Evolutionary conservation across 1,140 invertebrate genomes (phyloP).

Genomic region (Venustaconcha ellipsiformis): DNA sequence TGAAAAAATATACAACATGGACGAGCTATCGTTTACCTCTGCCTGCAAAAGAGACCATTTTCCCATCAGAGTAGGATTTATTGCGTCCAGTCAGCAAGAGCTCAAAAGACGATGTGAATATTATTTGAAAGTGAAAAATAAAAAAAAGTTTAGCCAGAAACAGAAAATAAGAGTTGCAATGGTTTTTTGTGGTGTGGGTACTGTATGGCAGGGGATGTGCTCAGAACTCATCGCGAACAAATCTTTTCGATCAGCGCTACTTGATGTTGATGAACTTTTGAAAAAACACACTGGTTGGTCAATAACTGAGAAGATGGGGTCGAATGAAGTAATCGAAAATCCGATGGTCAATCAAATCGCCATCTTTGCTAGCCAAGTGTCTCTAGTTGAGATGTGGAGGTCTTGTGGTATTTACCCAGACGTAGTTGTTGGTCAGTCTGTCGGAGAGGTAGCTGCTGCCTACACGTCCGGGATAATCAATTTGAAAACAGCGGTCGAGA

Average conservation of each 20-base stretch:
- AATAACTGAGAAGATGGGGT: constrained; percentile 24
- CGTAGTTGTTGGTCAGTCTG: constrained; percentile 51
- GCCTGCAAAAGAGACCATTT: constrained; percentile 11
- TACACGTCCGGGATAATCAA: constrained; percentile 39
- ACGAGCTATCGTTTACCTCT: constrained; percentile 1
- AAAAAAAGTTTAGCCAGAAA: background rate
- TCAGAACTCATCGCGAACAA: constrained; percentile 27
- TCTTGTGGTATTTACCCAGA: constrained; percentile 39
- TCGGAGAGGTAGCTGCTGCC: constrained; percentile 55
- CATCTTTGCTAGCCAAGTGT: constrained; percentile 53
- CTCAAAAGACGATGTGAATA: background rate
- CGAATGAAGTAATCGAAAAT: constrained; percentile 28
- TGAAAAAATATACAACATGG: background rate
- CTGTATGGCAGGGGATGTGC: constrained; percentile 47
- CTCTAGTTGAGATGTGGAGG: constrained; percentile 36
- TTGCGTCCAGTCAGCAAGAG: constrained; percentile 13
- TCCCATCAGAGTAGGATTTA: background rate
- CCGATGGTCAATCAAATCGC: constrained; percentile 42
- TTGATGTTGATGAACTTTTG: too few relatives aligned
- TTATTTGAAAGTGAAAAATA: background rate
- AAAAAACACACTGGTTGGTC: constrained; percentile 34
- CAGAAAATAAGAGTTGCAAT: constrained; percentile 22
- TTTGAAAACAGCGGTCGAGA: constrained; percentile 44
- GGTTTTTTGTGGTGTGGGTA: constrained; percentile 53
- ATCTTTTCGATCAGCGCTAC: too few relatives aligned